Percentiles rank a stretch among this genome's conserved stretches.
Evolutionary conservation across 2,888 invertebrate genomes (phyloP).

Genomic region (Galerucella pusilla): DNA sequence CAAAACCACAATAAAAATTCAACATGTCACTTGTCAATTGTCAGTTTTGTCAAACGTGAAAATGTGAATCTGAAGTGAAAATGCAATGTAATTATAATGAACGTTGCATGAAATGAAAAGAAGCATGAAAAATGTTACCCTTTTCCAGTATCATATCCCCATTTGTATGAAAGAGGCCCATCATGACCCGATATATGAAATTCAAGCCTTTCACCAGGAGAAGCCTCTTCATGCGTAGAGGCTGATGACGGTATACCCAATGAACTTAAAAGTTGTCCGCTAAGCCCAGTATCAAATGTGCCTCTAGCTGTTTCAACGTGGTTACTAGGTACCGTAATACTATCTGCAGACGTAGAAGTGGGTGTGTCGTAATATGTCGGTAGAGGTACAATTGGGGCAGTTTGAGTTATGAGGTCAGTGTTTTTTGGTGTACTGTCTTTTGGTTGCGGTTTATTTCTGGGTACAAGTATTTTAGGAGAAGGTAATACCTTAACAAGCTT

Average conservation of each 20-base stretch:
- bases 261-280: constrained; percentile 54
- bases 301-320: constrained; percentile 29
- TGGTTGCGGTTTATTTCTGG: not conserved
- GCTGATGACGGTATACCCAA: constrained; percentile 51
- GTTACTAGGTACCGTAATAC: constrained; percentile 40
- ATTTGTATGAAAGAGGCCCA: constrained; percentile 85
- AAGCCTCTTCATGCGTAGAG: constrained; percentile 46
- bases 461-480: not conserved
- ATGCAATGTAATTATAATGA: not conserved
- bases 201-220: constrained; percentile 70
- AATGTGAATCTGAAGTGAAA: no score
- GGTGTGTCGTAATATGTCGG: not conserved
- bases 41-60: no score
- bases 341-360: constrained; percentile 1
- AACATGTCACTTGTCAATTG: no score
- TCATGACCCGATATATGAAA: constrained; percentile 86
- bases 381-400: not conserved
- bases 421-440: constrained; percentile 1
- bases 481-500: constrained; percentile 59
- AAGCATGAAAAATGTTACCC: constrained; percentile 69
- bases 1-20: no score
- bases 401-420: not conserved
- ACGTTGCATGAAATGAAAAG: constrained; percentile 16
- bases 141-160: constrained; percentile 86
- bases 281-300: constrained; percentile 50